These are phyloP conservation scores for Hafferia zeledoni DNA, from an alignment of 2,797 vertebrate genomes.

Conservation along the genomic window DNA sequence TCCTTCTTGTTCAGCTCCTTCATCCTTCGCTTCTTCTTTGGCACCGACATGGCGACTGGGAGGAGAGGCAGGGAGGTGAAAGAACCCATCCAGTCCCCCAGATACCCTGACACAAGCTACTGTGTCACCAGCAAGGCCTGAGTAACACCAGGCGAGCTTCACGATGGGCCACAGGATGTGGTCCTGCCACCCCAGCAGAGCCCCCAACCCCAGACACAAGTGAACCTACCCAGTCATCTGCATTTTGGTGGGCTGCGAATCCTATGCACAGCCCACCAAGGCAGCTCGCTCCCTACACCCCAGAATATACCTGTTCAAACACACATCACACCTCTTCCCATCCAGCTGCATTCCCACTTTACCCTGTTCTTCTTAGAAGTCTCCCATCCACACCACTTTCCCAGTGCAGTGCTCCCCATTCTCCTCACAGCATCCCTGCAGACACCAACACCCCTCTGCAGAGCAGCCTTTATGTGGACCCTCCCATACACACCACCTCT, in stretches of 20 bases:
- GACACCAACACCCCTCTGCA: neutral
- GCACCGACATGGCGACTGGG: conserved; percentile 87
- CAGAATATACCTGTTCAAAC: neutral
- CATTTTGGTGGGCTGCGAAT: neutral
- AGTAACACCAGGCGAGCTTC: neutral
- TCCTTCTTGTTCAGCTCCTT: conserved; percentile 97
- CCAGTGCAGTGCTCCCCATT: neutral
- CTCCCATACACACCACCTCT: neutral
- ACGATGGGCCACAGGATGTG: neutral
- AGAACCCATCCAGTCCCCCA: neutral
- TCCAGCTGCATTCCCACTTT: fast-evolving
- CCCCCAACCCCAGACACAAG: fast-evolving
- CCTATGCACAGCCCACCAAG: neutral
- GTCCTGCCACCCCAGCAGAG: neutral
- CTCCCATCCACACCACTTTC: neutral
- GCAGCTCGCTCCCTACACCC: neutral
- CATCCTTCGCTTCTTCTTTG: conserved; percentile 96
- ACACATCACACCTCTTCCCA: neutral
- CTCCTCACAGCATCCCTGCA: neutral
- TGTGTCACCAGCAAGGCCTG: neutral
- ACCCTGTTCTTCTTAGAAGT: neutral
- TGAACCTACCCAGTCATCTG: neutral
- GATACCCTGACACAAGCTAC: neutral
- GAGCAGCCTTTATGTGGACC: neutral
- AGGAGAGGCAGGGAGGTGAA: neutral